Percentiles rank a stretch among this genome's conserved stretches.
Evolutionary conservation across 2,113 vertebrate species (phyloP).

Genomic region (Coryphaenoides rupestris): DNA sequence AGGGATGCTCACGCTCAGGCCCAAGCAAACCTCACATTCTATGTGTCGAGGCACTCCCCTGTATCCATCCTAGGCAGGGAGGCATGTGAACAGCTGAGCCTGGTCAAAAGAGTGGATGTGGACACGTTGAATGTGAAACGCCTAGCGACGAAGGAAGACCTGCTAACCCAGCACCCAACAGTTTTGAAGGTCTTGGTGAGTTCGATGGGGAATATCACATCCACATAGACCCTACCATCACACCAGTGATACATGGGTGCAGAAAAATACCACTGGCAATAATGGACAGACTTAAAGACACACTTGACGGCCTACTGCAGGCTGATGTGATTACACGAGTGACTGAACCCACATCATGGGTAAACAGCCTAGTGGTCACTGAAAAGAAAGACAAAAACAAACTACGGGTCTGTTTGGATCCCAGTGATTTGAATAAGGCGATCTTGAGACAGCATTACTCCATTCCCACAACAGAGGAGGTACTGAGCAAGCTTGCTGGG

Average conservation of each 20-base stretch:
- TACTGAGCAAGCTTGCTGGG: not conserved
- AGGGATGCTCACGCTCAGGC: not conserved
- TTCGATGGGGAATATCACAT: slow-evolving; percentile 2
- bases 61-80: slow-evolving; percentile 1
- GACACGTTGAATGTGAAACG: not conserved
- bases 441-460: not conserved
- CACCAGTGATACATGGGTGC: too few species aligned
- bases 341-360: slow-evolving; percentile 6
- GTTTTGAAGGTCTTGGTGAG: slow-evolving; percentile 11
- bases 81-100: not conserved
- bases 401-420: not conserved
- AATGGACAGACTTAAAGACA: slow-evolving; percentile 9
- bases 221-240: slow-evolving; percentile 8
- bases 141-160: slow-evolving; percentile 7
- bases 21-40: not conserved
- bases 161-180: not conserved
- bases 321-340: slow-evolving; percentile 1
- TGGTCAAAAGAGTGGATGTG: not conserved
- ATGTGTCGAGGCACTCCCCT: not conserved
- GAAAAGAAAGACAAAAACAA: slow-evolving; percentile 5
- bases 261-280: too few species aligned
- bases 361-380: too few species aligned
- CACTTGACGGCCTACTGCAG: not conserved
- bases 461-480: slow-evolving; percentile 6
- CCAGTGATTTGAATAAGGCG: not conserved